phyloP scores from a whole-genome alignment of 2,113 vertebrate genomes.

The Grallaria varia region DNA sequence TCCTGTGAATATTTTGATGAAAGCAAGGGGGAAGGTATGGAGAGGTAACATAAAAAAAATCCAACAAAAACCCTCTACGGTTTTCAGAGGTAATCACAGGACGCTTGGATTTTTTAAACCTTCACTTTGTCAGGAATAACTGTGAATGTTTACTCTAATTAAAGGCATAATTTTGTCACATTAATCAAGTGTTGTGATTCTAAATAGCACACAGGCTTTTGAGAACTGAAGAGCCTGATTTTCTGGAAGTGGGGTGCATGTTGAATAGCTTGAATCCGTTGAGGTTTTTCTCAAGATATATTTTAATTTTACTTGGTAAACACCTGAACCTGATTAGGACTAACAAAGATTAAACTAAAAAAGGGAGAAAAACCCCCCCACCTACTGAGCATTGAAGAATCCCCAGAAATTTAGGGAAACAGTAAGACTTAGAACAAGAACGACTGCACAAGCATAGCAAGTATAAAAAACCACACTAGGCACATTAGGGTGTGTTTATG shows the following conservation, averaged over 20 bases:
- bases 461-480: not conserved
- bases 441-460: not conserved
- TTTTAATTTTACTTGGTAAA: constrained; percentile 3
- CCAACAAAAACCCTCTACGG: not conserved
- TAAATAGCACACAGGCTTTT: constrained; percentile 13
- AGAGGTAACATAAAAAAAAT: not conserved
- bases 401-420: not conserved
- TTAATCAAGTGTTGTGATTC: constrained; percentile 38
- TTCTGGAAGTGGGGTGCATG: constrained; percentile 42
- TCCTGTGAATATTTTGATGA: not conserved
- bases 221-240: constrained; percentile 34
- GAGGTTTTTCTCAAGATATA: not conserved
- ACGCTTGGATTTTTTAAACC: not conserved
- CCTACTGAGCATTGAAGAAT: not conserved
- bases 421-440: not conserved
- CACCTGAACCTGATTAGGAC: not conserved
- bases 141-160: constrained; percentile 45
- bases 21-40: not conserved
- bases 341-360: not conserved
- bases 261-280: not conserved
- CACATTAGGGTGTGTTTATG: not conserved
- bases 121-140: constrained; percentile 19
- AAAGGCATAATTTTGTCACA: constrained; percentile 21
- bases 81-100: not conserved
- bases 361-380: not conserved